Evolutionary conservation across 2,113 vertebrate genomes (phyloP).

Genomic region (Tonatia bakeri): DNA sequence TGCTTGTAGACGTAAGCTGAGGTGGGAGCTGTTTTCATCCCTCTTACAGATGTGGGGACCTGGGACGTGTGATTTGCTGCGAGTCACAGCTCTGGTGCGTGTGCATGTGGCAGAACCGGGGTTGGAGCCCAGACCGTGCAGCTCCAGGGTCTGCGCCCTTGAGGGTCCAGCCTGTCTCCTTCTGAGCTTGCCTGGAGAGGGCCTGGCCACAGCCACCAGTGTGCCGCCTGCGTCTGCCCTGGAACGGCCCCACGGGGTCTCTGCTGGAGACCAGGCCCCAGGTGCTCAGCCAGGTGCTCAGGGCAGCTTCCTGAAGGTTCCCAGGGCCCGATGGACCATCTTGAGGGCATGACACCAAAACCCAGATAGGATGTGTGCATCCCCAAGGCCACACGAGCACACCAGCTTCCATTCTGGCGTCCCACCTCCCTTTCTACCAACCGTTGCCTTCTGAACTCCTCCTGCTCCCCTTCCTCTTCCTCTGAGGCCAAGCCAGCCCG

Average conservation of each 20-base stretch:
- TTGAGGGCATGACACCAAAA: neutral
- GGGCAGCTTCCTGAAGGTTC: neutral
- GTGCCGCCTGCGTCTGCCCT: neutral
- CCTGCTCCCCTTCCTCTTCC: neutral
- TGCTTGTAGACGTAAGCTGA: accelerated
- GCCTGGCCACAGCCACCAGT: neutral
- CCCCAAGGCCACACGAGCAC: neutral
- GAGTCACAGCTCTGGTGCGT: neutral
- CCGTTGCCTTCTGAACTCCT: accelerated
- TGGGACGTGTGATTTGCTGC: neutral
- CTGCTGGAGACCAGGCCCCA: neutral
- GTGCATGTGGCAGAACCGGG: neutral
- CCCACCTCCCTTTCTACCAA: neutral
- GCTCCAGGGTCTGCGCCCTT: accelerated
- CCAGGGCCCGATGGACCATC: neutral
- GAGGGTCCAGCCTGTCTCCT: neutral
- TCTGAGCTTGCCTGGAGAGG: neutral
- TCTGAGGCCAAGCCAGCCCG: neutral
- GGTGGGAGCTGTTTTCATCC: accelerated
- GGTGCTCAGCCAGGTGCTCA: neutral
- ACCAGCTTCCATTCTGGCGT: too few relatives aligned
- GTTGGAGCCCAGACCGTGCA: neutral
- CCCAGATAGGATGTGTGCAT: neutral
- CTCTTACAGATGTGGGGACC: too few relatives aligned
- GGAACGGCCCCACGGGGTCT: neutral